Conservation (phyloP, 1,140 invertebrate species). For the Pseudachorutes palmiensis region DNA sequence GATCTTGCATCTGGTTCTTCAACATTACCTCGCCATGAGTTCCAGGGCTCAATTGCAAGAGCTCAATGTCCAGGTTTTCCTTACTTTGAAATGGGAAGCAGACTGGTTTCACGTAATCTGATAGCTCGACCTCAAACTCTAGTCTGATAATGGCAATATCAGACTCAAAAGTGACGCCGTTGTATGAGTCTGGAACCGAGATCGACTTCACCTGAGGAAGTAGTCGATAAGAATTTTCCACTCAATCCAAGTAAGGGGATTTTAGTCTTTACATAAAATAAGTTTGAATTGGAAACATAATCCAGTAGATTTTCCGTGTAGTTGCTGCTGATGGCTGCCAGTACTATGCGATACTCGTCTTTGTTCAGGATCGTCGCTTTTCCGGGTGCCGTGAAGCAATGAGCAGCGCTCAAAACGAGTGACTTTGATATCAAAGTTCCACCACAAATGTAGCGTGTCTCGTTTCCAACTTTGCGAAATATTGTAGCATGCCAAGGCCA, state of each 20-base stretch:
- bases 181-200: conserved; percentile 8
- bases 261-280: background rate
- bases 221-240: background rate
- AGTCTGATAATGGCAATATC: conserved; percentile 12
- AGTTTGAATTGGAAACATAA: background rate
- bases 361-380: background rate
- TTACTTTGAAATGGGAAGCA: conserved; percentile 14
- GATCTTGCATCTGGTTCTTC: background rate
- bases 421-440: conserved; percentile 6
- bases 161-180: conserved; percentile 11
- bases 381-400: conserved; percentile 8
- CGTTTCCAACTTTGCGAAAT: background rate
- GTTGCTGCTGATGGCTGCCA: background rate
- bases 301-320: background rate
- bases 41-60: background rate
- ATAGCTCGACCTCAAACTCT: conserved; percentile 14
- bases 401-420: conserved; percentile 5
- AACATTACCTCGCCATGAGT: background rate
- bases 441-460: conserved; percentile 11
- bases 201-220: background rate
- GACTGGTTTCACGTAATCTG: conserved; percentile 11
- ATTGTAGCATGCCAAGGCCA: conserved; percentile 20
- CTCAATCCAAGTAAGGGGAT: background rate
- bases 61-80: conserved; percentile 3
- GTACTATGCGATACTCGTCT: conserved; percentile 5